Conservation (phyloP, 2,113 vertebrate species). For the Sitta europaea region DNA sequence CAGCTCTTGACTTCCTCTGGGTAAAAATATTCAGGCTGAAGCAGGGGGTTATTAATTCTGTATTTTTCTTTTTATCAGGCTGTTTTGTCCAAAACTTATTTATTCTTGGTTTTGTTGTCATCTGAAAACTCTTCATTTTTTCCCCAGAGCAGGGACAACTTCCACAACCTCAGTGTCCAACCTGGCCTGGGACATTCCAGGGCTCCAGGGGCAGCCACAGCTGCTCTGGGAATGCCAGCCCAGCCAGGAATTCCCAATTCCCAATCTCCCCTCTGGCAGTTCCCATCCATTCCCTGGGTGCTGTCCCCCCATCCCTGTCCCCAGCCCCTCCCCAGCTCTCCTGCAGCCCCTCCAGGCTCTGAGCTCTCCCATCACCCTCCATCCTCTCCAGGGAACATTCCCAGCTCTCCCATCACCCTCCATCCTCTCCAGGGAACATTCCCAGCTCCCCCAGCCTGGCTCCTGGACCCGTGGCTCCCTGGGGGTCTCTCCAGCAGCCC, state of each 20-base stretch:
- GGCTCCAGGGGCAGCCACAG: not conserved
- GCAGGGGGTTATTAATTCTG: fast-evolving
- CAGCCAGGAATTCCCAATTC: not conserved
- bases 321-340: not conserved
- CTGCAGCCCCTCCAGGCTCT: not conserved
- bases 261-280: too few relatives aligned
- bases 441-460: not conserved
- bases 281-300: not conserved
- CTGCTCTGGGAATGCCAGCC: not conserved
- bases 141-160: not conserved
- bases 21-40: not conserved
- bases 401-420: not conserved
- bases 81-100: not conserved
- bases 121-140: not conserved
- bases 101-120: not conserved
- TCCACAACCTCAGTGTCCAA: not conserved
- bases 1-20: not conserved
- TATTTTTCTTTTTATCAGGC: not conserved
- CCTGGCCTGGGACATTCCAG: not conserved
- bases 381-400: not conserved
- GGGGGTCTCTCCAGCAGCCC: not conserved
- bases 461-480: not conserved
- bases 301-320: not conserved
- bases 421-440: not conserved
- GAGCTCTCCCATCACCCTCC: not conserved